Evolutionary conservation across 1,140 invertebrate species (phyloP), one percentile per base, ranked within the genome.

Genomic region (Popillia japonica): DNA sequence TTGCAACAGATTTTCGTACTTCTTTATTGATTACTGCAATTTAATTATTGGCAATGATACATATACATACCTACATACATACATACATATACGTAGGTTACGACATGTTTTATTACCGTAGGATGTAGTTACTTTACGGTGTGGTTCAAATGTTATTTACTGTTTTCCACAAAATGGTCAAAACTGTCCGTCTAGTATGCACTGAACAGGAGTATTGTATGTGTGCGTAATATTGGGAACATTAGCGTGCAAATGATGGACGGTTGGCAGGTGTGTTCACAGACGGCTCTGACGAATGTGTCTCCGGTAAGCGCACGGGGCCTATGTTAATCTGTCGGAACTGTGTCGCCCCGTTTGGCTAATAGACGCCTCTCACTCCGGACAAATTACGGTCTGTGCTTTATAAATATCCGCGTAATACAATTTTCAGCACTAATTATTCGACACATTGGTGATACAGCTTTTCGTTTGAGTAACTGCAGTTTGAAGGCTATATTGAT

Each of bases 381-480:
- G 79, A 81, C 79, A 81, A 79, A 81, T 81, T 79, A 78, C 75
- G 68, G 76, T 64, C 76, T 55, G 74, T 68, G 77, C 40, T 72
- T 59, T 77, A 77, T 80, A 80, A 79, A 80, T 79, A 79, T 79
- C n/a, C 77, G 44, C 80, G 76, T 81, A 81, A 81, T 81, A 81
- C 68, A 79, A 78, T 79, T 79, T 81, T 81, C 80, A 81, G 72
- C 80, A 75, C 76, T 81, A 81, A 81, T 81, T 81, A 81, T 80
- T 77, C 78, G 75, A 72, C 75, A 48, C 75, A 76, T 78, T 59
- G 61, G 10, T 27, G 61, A 64, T 64, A 64, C 44, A n/a, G 41
- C n/a, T n/a, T n/a, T n/a, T n/a, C n/a, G n/a, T n/a, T n/a, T n/a
- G n/a, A n/a, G n/a, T n/a, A n/a, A n/a, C n/a, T n/a, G n/a, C n/a